Conservation (phyloP, 2,113 vertebrate species). For the Sinocyclocheilus grahami region DNA sequence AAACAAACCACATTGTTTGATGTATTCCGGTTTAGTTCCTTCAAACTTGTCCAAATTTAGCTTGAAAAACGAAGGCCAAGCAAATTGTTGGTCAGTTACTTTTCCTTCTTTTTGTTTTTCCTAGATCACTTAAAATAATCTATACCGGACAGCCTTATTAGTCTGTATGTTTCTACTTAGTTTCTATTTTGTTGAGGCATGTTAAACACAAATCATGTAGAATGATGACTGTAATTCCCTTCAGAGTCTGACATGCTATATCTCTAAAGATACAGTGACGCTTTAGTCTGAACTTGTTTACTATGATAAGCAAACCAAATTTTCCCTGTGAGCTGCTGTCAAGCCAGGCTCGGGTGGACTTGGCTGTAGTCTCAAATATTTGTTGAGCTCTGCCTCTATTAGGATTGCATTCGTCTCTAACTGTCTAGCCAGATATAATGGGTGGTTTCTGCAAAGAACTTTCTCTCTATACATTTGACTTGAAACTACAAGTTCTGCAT, state of each 20-base stretch:
- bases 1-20: constrained; percentile 57
- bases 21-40: constrained; percentile 33
- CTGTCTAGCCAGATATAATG: constrained; percentile 18
- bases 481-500: background rate
- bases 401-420: background rate
- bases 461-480: background rate
- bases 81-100: constrained; percentile 44
- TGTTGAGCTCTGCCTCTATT: constrained; percentile 10
- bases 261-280: background rate
- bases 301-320: constrained; percentile 28
- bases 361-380: constrained; percentile 20
- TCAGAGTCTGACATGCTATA: background rate
- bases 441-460: background rate
- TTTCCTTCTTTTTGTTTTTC: constrained; percentile 8
- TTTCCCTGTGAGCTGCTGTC: constrained; percentile 18
- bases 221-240: background rate
- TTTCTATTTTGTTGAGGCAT: background rate
- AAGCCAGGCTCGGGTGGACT: background rate
- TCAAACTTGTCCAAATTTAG: constrained; percentile 27
- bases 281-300: constrained; percentile 18
- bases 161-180: background rate
- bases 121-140: constrained; percentile 25
- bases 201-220: constrained; percentile 12
- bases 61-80: constrained; percentile 7
- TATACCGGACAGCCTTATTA: background rate